phyloP scores from a whole-genome alignment of 2,888 invertebrate genomes.

The Nymphalis polychloros region DNA sequence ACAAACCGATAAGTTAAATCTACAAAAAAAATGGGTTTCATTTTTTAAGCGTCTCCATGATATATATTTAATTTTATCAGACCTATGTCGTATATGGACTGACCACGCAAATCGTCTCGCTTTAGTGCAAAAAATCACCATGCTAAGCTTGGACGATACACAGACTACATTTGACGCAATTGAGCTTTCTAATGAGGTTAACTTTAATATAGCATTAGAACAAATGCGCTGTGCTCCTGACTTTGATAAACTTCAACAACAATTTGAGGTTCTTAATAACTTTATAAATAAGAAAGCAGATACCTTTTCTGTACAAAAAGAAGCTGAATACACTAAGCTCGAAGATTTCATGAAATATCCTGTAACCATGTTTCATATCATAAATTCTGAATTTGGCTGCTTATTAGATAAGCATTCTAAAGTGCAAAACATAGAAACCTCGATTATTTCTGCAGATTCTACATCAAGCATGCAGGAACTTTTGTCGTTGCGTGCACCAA shows the following conservation, averaged over 20 bases:
- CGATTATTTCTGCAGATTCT: constrained; percentile 27
- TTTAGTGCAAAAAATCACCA: constrained; percentile 62
- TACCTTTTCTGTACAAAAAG: constrained; percentile 56
- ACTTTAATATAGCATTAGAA: constrained; percentile 61
- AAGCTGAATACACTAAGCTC: constrained; percentile 57
- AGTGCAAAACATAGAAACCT: constrained; percentile 27
- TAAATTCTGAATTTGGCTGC: constrained; percentile 61
- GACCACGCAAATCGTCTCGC: constrained; percentile 63
- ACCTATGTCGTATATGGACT: constrained; percentile 67
- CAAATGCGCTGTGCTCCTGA: constrained; percentile 58
- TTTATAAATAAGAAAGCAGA: constrained; percentile 55
- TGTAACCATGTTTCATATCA: constrained; percentile 49
- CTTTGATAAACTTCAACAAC: constrained; percentile 55
- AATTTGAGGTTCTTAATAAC: constrained; percentile 46
- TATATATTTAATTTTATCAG: constrained; percentile 58
- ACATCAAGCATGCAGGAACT: constrained; percentile 36
- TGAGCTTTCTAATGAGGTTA: constrained; percentile 60
- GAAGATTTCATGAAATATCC: constrained; percentile 61
- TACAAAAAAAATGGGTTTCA: constrained; percentile 57
- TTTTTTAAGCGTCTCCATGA: constrained; percentile 61
- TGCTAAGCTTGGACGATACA: constrained; percentile 68
- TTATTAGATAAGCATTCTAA: constrained; percentile 63
- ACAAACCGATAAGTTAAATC: constrained; percentile 45
- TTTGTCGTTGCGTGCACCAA: constrained; percentile 31
- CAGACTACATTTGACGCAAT: constrained; percentile 59